A percentile compares a stretch with the other conserved stretches of the same genome.
phyloP scores from a whole-genome alignment of 2,797 vertebrate genomes.

The Alauda arvensis region DNA sequence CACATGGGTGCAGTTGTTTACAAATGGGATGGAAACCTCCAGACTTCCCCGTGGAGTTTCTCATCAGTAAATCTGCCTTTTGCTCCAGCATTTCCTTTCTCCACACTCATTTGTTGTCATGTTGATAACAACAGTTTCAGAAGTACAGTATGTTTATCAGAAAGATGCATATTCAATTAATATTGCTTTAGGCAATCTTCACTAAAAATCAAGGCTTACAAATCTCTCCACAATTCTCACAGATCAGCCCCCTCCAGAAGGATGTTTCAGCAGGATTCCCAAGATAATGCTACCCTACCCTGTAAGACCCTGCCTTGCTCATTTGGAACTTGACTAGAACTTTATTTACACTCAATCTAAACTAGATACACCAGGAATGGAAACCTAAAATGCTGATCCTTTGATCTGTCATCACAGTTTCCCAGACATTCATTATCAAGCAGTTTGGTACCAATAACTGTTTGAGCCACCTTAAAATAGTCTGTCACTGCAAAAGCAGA shows the following conservation, averaged over 20 bases:
- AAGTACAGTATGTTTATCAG: conserved; percentile 63
- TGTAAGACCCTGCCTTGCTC: conserved; percentile 41
- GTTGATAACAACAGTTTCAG: conserved; percentile 60
- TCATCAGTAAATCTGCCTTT: conserved; percentile 13
- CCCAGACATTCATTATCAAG: conserved; percentile 25
- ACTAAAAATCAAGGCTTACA: conserved; percentile 57
- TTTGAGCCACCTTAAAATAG: conserved; percentile 42
- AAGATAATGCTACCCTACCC: conserved; percentile 10
- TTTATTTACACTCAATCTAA: conserved; percentile 52
- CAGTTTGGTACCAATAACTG: conserved; percentile 36
- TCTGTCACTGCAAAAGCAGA: conserved; percentile 15
- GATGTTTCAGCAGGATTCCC: conserved; percentile 33
- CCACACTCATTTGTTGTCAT: conserved; percentile 46
- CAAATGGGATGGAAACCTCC: neutral
- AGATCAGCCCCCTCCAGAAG: conserved; percentile 53
- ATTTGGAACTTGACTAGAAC: conserved; percentile 48
- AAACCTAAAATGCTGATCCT: conserved; percentile 45
- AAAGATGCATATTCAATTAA: conserved; percentile 67
- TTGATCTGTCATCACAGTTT: conserved; percentile 53
- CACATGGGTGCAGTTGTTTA: conserved; percentile 5
- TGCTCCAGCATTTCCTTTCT: conserved; percentile 16
- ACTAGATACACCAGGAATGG: conserved; percentile 28
- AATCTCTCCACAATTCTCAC: conserved; percentile 44
- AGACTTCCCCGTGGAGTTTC: neutral
- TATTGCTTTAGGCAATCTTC: conserved; percentile 61